Evolutionary conservation across 1,140 invertebrate genomes (phyloP).

Genomic region (roundworm (Caenorhabditis elegans)): WBcel235 BX284606.5:4293501-4294000

Average conservation of each 20-base stretch:
- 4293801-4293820: background rate
- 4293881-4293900: too few species aligned
- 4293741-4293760: constrained; percentile 71
- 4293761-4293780: constrained; percentile 72
- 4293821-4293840: too few species aligned
- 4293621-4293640: background rate
- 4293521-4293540: constrained; percentile 72
- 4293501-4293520: constrained; percentile 73
- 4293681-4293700: constrained; percentile 69
- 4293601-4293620: constrained; percentile 7
- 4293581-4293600: constrained; percentile 3
- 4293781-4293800: constrained; percentile 52
- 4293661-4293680: constrained; percentile 58
- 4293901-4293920: too few species aligned
- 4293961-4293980: too few species aligned
- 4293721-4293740: constrained; percentile 69
- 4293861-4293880: too few species aligned
- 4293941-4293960: too few species aligned
- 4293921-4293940: too few species aligned
- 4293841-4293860: too few species aligned
- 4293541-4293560: constrained; percentile 74
- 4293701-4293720: constrained; percentile 69
- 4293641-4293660: too few species aligned
- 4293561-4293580: constrained; percentile 67
- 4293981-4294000: too few species aligned